These are phyloP conservation scores for Peromyscus eremicus DNA, from an alignment of 2,797 vertebrate genomes.

Conservation along the genomic window DNA sequence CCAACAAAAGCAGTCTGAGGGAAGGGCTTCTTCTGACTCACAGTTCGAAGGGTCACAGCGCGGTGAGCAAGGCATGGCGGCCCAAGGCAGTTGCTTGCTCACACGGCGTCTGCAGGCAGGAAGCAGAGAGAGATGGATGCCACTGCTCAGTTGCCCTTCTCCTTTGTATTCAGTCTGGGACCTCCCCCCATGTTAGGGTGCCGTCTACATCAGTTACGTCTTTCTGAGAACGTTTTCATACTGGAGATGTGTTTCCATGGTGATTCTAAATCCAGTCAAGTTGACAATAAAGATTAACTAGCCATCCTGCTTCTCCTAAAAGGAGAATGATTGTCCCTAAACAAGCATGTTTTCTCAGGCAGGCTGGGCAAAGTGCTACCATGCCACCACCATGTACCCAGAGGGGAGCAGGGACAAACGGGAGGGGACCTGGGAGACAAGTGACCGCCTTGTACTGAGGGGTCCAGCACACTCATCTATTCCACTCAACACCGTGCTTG, in stretches of 20 bases:
- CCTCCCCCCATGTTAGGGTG: background rate
- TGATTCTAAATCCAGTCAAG: background rate
- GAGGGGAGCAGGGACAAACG: background rate
- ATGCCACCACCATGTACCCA: rapidly evolving
- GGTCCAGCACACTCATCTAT: background rate
- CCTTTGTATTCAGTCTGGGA: background rate
- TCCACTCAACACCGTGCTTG: background rate
- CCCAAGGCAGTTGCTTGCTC: background rate
- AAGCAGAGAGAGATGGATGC: background rate
- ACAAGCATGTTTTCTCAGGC: background rate
- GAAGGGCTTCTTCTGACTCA: background rate
- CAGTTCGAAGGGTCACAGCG: background rate
- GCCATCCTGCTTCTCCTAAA: background rate
- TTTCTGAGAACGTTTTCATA: background rate
- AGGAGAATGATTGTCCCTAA: rapidly evolving
- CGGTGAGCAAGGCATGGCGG: background rate
- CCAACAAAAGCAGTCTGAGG: background rate
- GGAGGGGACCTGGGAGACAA: background rate
- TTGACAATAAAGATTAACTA: background rate
- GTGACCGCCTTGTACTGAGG: background rate
- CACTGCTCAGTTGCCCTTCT: background rate
- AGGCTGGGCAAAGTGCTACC: background rate
- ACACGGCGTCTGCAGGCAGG: background rate
- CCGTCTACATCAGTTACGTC: background rate
- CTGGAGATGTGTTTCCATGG: background rate